Evolutionary conservation across 2,113 vertebrate genomes (phyloP), one percentile per base, ranked within the genome.

Genomic region (Platichthys stellatus): DNA sequence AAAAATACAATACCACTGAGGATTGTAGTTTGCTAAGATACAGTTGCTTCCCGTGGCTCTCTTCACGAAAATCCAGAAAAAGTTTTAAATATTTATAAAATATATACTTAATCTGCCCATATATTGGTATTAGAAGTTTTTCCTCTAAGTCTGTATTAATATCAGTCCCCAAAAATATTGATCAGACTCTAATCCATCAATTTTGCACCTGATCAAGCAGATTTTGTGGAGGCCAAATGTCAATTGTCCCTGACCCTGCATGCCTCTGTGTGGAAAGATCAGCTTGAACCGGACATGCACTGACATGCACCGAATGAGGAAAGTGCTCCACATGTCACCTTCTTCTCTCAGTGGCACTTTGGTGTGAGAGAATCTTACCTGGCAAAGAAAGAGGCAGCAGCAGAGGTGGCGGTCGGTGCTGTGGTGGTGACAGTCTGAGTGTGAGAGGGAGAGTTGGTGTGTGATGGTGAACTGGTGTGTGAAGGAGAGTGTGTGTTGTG

Each of bases 371-470:
- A 0, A 35, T 74, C 89, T 95, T 95, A 99, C 98, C 98, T 97
- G 92, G 97, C 98, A 40, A 99, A 99, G 94, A 99, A 99, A 7
- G 98, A 98, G 0, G 97, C 96, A 0, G 98, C 96, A 14, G 96
- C 96, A 0, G 97, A 99, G 76, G 96, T 94, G 82, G 96, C 94
- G 15, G 94, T 93, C 3, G 96, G 93, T 63, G 90, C 96, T 76
- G 45, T 88, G 89, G 86, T 95, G 81, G 95, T 90, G 66, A 92
- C 93, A 0, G 93, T 92, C 0, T 95, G 86, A 72, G 92, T 89
- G 86, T 96, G 95, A 1, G 96, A 95, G 91, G 85, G 94, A 73
- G 90, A 35, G 94, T 85, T 92, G 91, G 92, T 94, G 90, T 82
- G 90, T 66, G 0, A 94, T 86, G 83, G 86, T 69, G 90, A 21